These are phyloP conservation scores for Zaprionus lineosus DNA, from an alignment of 2,888 invertebrate genomes.

Conservation along the genomic window DNA sequence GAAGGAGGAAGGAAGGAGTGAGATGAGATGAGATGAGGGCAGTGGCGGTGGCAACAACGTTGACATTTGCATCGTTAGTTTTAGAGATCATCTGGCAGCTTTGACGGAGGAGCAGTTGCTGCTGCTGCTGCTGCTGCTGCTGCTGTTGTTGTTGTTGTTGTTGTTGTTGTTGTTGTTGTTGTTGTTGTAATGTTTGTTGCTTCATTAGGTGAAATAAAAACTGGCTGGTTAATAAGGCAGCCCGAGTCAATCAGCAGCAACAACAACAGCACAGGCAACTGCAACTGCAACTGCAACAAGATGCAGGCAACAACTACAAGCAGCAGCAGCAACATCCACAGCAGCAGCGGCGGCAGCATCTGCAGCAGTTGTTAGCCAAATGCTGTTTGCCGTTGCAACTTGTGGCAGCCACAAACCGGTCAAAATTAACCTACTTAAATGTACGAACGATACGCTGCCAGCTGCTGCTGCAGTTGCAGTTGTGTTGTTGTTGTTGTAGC, in stretches of 20 bases:
- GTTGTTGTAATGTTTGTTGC: slow-evolving; percentile 44
- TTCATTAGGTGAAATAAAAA: slow-evolving; percentile 61
- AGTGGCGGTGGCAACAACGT: slow-evolving; percentile 9
- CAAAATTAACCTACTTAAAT: slow-evolving; percentile 78
- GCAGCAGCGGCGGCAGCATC: slow-evolving; percentile 14
- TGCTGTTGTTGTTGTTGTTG: slow-evolving; percentile 14
- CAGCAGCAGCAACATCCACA: slow-evolving; percentile 27
- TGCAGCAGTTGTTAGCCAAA: slow-evolving; percentile 54
- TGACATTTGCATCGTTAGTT: slow-evolving; percentile 63
- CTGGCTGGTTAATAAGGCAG: slow-evolving; percentile 60
- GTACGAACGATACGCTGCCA: slow-evolving; percentile 41
- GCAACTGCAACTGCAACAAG: slow-evolving; percentile 11
- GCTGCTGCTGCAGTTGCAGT: slow-evolving; percentile 27
- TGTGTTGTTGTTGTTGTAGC: slow-evolving; percentile 15
- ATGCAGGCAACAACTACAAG: slow-evolving; percentile 16
- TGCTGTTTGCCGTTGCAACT: slow-evolving; percentile 41
- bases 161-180: slow-evolving; percentile 21
- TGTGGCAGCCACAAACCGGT: slow-evolving; percentile 71
- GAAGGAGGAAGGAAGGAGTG: background rate
- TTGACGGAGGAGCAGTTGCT: slow-evolving; percentile 30
- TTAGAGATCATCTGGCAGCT: slow-evolving; percentile 31
- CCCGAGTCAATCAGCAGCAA: slow-evolving; percentile 64
- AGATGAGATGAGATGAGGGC: background rate
- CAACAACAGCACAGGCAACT: slow-evolving; percentile 24
- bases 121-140: slow-evolving; percentile 21